These are phyloP conservation scores for Serilophus lunatus DNA, from an alignment of 2,113 vertebrate genomes.

Conservation along the genomic window DNA sequence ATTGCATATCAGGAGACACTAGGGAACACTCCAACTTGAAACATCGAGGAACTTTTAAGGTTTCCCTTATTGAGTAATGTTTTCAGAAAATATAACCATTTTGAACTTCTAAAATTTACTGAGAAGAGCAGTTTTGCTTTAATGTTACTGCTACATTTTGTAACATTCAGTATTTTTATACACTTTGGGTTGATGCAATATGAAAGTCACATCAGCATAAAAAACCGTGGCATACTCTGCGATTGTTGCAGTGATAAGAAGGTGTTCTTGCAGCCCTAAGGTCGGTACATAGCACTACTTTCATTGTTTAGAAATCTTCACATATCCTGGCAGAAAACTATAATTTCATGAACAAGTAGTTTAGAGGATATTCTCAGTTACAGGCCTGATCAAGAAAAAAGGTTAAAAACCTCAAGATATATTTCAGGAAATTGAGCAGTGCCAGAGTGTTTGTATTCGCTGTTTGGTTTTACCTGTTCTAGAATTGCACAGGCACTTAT, in stretches of 20 bases:
- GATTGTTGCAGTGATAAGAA: not conserved
- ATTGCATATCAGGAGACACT: constrained; percentile 88
- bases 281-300: not conserved
- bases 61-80: constrained; percentile 22
- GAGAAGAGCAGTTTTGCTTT: constrained; percentile 2
- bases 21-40: constrained; percentile 73
- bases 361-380: not conserved
- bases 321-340: not conserved
- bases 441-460: not conserved
- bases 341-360: not conserved
- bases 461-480: not conserved
- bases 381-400: not conserved
- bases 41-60: constrained; percentile 2
- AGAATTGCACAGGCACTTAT: not conserved
- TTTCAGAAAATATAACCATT: constrained; percentile 13
- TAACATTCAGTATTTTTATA: constrained; percentile 9
- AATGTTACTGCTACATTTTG: not conserved
- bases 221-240: not conserved
- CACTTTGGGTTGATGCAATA: constrained; percentile 34
- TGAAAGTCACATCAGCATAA: not conserved
- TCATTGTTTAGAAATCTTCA: not conserved
- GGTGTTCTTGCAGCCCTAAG: not conserved
- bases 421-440: not conserved
- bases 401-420: not conserved
- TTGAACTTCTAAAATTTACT: not conserved